Conservation (phyloP, 2,888 invertebrate genomes). For the Meloe dianella region DNA sequence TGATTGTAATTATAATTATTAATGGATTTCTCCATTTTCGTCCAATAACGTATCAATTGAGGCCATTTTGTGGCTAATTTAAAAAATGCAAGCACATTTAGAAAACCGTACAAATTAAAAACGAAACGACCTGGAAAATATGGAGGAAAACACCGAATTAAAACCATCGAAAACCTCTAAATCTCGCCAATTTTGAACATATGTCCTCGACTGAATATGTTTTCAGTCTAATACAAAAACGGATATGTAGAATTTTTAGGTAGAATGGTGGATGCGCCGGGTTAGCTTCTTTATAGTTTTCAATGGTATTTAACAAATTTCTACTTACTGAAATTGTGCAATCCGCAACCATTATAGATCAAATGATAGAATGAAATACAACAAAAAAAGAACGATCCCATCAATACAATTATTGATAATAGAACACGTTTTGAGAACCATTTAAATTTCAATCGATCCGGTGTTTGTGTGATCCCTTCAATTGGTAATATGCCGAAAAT, state of each 20-base stretch:
- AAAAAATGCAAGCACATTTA: conserved; percentile 63
- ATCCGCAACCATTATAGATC: neutral
- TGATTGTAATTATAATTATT: conserved; percentile 24
- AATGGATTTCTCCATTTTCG: conserved; percentile 31
- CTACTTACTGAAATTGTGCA: conserved; percentile 21
- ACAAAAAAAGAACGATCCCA: conserved; percentile 10
- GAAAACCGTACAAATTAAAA: conserved; percentile 64
- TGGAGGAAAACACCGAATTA: no score
- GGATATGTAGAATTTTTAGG: neutral
- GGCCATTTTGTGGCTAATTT: conserved; percentile 61
- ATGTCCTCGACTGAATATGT: no score
- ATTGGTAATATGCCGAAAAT: conserved; percentile 24
- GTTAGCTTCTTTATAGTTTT: no score
- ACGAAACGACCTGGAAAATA: conserved; percentile 56
- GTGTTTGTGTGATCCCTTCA: conserved; percentile 10
- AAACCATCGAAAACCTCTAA: no score
- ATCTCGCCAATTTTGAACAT: no score
- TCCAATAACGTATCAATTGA: conserved; percentile 46
- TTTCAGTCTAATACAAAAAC: no score
- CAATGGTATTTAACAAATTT: no score
- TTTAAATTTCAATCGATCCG: conserved; percentile 12
- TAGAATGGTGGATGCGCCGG: conserved; percentile 16
- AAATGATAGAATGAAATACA: conserved; percentile 15
- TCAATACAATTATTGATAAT: conserved; percentile 15
- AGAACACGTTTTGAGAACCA: conserved; percentile 20